Base-by-base conservation (phyloP, 1,140 invertebrate genomes). In the Ganaspis sp. region DNA sequence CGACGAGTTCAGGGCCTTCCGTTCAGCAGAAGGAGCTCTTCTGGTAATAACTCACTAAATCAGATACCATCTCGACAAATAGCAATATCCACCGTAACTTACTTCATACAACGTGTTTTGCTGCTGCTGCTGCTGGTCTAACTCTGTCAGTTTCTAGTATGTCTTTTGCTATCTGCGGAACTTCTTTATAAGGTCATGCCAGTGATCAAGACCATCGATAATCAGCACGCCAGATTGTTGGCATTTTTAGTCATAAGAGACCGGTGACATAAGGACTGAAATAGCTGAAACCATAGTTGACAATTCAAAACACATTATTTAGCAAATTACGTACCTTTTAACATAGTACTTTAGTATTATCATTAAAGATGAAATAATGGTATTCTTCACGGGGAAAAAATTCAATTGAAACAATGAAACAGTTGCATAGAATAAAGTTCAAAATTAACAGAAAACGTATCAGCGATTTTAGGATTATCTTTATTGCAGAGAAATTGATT, bases 11-110 rank as follows among this genome's bases (percentile, higher is more conserved):
- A 75, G 75, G 71, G 77, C 73, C 77, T 82, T 82, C 81, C 75
- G 74, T 76, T 49, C 71, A 80, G 78, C 76, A 49, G 45, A 45
- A 45, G 42, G 42, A 49, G 79, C 72, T 86, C 80, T 82, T 83
- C 77, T 83, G 79, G 85, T 85, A 86, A 86, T 86, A 86, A 85
- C 78, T 86, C 80, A 84, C 78, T 78, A 78, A 85, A 81, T 76
- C 72, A 76, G 85, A 86, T 84, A 83, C 40, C 74, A 84, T 86
- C 84, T 82, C 83, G 81, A 84, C 83, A 84, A 86, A 84, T 84
- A 82, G 81, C 80, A 84, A 86, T 83, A 78, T 76, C 78, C 78
- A 72, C 78, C 6, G 6, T 34, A n/a, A n/a, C n/a, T n/a, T n/a
- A n/a, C n/a, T n/a, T n/a, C n/a, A n/a, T n/a, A n/a, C n/a, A n/a